Percentiles rank a stretch among this genome's conserved stretches.
These are phyloP conservation scores for Albula glossodonta DNA, from an alignment of 2,113 vertebrate species.

Conservation along the genomic window DNA sequence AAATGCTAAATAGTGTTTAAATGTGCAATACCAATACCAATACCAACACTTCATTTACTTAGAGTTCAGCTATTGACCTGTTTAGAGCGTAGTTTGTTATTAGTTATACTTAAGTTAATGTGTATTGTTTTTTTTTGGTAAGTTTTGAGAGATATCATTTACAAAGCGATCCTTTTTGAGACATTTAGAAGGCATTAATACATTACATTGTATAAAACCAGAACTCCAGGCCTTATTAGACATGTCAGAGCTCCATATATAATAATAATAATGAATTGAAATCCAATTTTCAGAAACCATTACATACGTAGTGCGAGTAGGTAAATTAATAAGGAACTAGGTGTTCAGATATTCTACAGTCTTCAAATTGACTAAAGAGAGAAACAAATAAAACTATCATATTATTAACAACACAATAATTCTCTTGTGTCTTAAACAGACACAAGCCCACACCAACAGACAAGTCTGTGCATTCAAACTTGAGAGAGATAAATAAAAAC, in stretches of 20 bases:
- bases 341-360: slow-evolving; percentile 19
- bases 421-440: slow-evolving; percentile 44
- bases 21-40: slow-evolving; percentile 36
- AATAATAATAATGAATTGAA: slow-evolving; percentile 18
- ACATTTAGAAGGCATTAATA: slow-evolving; percentile 24
- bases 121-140: slow-evolving; percentile 5
- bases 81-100: background rate
- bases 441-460: slow-evolving; percentile 37
- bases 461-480: slow-evolving; percentile 39
- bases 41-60: slow-evolving; percentile 20
- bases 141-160: slow-evolving; percentile 5
- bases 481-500: slow-evolving; percentile 33
- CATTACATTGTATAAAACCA: slow-evolving; percentile 23
- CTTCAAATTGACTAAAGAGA: slow-evolving; percentile 13
- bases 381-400: slow-evolving; percentile 14
- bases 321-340: background rate
- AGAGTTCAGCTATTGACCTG: slow-evolving; percentile 31
- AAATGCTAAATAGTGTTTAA: slow-evolving; percentile 37
- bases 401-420: slow-evolving; percentile 32
- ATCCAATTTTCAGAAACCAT: slow-evolving; percentile 15
- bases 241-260: slow-evolving; percentile 10
- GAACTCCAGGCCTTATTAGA: slow-evolving; percentile 20
- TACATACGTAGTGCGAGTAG: slow-evolving; percentile 21
- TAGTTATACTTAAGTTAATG: slow-evolving; percentile 12
- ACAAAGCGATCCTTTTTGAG: slow-evolving; percentile 1